These are phyloP conservation scores for Pseudorhiza aurosa DNA, from an alignment of 30 jellyfish, hydroid and myxozoan genomes.

Conservation along the genomic window DNA sequence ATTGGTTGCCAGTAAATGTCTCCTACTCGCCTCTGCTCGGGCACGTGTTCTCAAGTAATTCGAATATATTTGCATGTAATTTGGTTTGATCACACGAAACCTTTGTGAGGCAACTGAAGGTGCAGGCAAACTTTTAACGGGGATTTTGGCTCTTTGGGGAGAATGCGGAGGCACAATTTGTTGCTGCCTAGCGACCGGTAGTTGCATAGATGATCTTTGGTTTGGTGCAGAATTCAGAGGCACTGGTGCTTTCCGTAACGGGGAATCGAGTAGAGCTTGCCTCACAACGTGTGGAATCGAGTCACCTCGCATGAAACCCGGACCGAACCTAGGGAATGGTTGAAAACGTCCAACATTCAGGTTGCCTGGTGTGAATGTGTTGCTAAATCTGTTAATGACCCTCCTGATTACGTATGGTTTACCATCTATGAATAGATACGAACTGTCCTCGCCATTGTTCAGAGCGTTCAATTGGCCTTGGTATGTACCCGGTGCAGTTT, in stretches of 20 bases:
- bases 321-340: constrained; percentile 65
- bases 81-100: constrained; percentile 37
- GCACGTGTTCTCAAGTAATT: constrained; percentile 35
- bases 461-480: constrained; percentile 50
- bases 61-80: constrained; percentile 45
- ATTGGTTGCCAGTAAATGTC: neutral
- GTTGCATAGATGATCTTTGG: neutral
- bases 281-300: constrained; percentile 34
- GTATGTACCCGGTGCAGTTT: constrained; percentile 45
- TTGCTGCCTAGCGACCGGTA: neutral
- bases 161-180: neutral
- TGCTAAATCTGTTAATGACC: constrained; percentile 57
- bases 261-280: constrained; percentile 4
- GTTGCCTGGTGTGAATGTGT: constrained; percentile 37
- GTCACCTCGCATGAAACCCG: constrained; percentile 56
- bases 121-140: neutral
- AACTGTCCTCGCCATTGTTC: constrained; percentile 29
- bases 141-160: neutral
- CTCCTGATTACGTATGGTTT: constrained; percentile 70
- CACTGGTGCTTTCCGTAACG: neutral
- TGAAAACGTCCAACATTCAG: constrained; percentile 26
- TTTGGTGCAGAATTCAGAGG: neutral
- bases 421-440: constrained; percentile 51
- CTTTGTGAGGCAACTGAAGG: constrained; percentile 12
- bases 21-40: neutral